Conservation (phyloP, 2,113 vertebrate species). For the Conger conger region DNA sequence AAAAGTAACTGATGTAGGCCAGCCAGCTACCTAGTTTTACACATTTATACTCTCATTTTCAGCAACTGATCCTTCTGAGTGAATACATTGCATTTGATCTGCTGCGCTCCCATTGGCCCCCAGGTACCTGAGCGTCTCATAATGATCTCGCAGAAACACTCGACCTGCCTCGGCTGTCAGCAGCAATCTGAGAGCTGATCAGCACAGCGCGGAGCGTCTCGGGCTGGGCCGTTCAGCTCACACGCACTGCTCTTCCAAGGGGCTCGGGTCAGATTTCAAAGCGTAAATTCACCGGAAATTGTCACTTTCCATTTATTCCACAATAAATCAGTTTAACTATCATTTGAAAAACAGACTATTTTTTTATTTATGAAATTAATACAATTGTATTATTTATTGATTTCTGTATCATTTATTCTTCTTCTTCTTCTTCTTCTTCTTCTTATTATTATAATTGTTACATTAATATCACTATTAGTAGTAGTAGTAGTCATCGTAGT, state of each 20-base stretch:
- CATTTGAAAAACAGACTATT: neutral
- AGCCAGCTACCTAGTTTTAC: constrained; percentile 25
- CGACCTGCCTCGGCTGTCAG: constrained; percentile 37
- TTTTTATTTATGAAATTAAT: neutral
- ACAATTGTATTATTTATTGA: neutral
- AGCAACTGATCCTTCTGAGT: constrained; percentile 28
- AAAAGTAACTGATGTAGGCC: neutral
- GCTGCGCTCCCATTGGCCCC: constrained; percentile 14
- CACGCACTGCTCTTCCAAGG: neutral
- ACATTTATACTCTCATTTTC: constrained; percentile 26
- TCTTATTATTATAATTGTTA: too few relatives aligned
- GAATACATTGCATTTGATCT: constrained; percentile 36
- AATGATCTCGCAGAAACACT: constrained; percentile 32
- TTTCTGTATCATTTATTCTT: neutral
- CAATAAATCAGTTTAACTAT: neutral
- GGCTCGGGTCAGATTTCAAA: constrained; percentile 7
- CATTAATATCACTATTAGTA: too few relatives aligned
- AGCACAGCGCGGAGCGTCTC: constrained; percentile 33
- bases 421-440: too few relatives aligned
- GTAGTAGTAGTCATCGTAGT: too few relatives aligned
- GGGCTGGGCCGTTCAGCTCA: neutral
- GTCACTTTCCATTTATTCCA: neutral
- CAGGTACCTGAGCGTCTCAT: constrained; percentile 38
- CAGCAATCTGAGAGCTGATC: constrained; percentile 42
- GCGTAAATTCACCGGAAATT: neutral